Conservation (phyloP, 2,113 vertebrate genomes). For the Syrrhaptes paradoxus region DNA sequence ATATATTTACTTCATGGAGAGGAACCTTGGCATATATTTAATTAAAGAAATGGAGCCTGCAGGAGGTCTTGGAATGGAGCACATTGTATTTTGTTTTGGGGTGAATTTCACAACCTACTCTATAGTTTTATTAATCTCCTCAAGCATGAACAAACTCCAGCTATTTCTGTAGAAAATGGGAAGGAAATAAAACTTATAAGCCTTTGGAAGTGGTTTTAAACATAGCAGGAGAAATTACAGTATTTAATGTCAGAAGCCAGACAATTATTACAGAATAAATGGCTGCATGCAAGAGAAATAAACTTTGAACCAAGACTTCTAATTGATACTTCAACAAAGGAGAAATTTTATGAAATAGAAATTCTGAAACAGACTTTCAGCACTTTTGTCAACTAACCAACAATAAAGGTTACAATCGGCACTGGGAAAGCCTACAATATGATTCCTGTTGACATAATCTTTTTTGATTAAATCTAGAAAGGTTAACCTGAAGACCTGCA, state of each 20-base stretch:
- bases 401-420: conserved; percentile 27
- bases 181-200: conserved; percentile 55
- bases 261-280: conserved; percentile 58
- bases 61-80: conserved; percentile 56
- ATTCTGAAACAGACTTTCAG: conserved; percentile 38
- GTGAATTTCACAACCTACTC: conserved; percentile 56
- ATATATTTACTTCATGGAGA: conserved; percentile 55
- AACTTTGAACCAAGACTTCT: conserved; percentile 43
- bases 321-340: conserved; percentile 63
- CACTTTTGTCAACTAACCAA: conserved; percentile 57
- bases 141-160: conserved; percentile 45
- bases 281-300: conserved; percentile 18
- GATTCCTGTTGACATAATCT: conserved; percentile 13
- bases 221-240: conserved; percentile 55
- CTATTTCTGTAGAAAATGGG: conserved; percentile 49
- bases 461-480: conserved; percentile 31
- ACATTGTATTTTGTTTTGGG: conserved; percentile 57
- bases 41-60: conserved; percentile 55
- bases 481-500: conserved; percentile 2
- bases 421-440: not conserved
- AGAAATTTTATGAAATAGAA: conserved; percentile 52
- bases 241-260: conserved; percentile 54
- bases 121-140: conserved; percentile 55
- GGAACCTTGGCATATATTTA: conserved; percentile 47
- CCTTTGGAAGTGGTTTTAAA: conserved; percentile 54